Conservation (phyloP, 2,113 vertebrate species). For the Coryphaenoides rupestris region DNA sequence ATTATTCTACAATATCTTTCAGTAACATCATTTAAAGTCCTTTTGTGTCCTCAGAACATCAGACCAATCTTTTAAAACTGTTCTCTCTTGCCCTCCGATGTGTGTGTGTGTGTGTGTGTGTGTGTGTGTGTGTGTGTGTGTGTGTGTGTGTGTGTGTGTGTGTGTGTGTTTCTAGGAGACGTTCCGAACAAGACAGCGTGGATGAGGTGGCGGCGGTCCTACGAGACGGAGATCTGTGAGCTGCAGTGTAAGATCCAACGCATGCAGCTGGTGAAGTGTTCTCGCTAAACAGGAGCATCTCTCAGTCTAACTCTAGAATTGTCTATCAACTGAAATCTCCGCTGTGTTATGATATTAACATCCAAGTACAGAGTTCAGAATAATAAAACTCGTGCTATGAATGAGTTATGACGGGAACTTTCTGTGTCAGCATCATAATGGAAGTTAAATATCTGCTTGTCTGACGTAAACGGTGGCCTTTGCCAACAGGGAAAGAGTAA, state of each 20-base stretch:
- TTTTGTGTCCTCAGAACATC: not conserved
- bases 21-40: too few species aligned
- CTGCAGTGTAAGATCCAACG: constrained; percentile 89
- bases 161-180: constrained; percentile 74
- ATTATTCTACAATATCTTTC: too few species aligned
- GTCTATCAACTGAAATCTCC: too few species aligned
- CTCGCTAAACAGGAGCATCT: not conserved
- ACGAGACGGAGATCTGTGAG: constrained; percentile 88
- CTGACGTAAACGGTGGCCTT: too few species aligned
- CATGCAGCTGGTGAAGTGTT: constrained; percentile 81
- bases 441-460: too few species aligned
- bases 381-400: too few species aligned
- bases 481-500: too few species aligned
- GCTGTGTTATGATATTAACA: too few species aligned
- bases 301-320: too few species aligned
- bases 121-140: not conserved
- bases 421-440: too few species aligned
- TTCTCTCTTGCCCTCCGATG: not conserved
- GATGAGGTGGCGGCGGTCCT: constrained; percentile 77
- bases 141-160: not conserved
- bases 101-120: constrained; percentile 8
- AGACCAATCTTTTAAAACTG: not conserved
- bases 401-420: too few species aligned
- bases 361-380: too few species aligned
- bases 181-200: constrained; percentile 77